Conservation (phyloP, 37 sponge, comb jelly and placozoan genomes). For the Haliclona indistincta region DNA sequence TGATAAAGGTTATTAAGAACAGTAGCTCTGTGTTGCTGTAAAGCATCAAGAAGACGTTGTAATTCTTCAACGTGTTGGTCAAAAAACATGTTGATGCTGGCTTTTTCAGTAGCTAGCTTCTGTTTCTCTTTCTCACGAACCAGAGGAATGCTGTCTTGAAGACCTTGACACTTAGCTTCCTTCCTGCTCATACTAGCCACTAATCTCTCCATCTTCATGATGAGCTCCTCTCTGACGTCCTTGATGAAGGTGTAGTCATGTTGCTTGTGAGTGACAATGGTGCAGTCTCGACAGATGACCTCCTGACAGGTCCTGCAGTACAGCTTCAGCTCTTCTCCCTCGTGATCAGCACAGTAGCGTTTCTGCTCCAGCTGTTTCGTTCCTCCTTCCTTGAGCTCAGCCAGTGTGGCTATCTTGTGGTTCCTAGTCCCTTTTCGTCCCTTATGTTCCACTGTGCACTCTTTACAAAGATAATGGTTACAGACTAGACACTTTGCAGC, state of each 20-base stretch:
- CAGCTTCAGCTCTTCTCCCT: constrained; percentile 24
- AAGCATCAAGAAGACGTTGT: not conserved
- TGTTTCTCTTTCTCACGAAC: not conserved
- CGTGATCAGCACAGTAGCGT: constrained; percentile 17
- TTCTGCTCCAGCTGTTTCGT: not conserved
- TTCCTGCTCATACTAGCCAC: not conserved
- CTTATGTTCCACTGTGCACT: constrained; percentile 5
- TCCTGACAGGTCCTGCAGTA: constrained; percentile 24
- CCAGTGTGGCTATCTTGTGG: constrained; percentile 8
- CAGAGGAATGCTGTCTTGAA: not conserved
- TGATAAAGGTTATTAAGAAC: not conserved
- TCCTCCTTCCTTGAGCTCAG: not conserved
- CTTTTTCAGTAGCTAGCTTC: not conserved
- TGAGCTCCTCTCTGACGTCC: not conserved
- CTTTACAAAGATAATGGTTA: not conserved
- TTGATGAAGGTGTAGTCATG: not conserved
- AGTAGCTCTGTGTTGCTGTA: no score
- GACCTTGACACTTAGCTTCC: constrained; percentile 1
- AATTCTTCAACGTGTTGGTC: not conserved
- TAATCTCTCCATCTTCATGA: not conserved
- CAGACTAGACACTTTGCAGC: not conserved
- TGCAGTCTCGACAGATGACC: constrained; percentile 29
- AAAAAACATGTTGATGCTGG: not conserved
- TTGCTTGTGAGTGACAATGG: constrained; percentile 6
- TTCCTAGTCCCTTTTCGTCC: not conserved